Base-by-base conservation (phyloP, 2,113 vertebrate genomes). In the Poeciliopsis prolifica region DNA sequence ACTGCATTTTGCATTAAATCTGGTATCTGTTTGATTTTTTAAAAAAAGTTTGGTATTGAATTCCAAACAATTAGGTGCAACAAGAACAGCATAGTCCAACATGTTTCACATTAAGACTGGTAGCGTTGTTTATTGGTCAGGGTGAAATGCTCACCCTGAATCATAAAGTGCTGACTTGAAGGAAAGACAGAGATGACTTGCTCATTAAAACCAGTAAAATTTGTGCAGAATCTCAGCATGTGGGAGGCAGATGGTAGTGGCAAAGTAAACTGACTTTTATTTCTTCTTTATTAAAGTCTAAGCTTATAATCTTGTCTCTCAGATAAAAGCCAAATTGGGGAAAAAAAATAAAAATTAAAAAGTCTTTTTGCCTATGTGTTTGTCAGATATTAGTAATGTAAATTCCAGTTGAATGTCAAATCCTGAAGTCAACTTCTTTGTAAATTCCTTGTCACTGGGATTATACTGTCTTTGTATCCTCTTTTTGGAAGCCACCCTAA, bases 161-260 rank as follows among this genome's bases (percentile, higher is more conserved):
- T 65, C 73, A 73, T 85, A 54, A 80, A 83, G 79, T 85, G 83
- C 85, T 86, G 88, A 86, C 79, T 58, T 85, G 71, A 78, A 77
- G 65, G 74, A 61, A 82, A 89, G 70, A 42, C 62, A 51, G 30
- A 62, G 70, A 71, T 29, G 64, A 66, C 44, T 44, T 35, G 29
- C 80, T 90, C 80, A 85, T 91, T 91, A 88, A 82, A 85, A 72
- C 37, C 68, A 77, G 76, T 83, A 88, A 68, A 89, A 80, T 67
- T 72, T 77, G 67, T 75, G 72, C 63, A 70, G 48, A 74, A 61
- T 87, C 72, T 71, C 69, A 66, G 80, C 87, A 93, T 90, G 83
- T 92, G 88, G 77, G 80, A 74, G 76, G 69, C 93, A 93, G 82
- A 90, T 92, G 92, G 72, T 70, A 48, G 80, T 88, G n/a, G 61